A percentile compares a stretch with the other conserved stretches of the same genome.
Evolutionary conservation across 2,888 invertebrate genomes (phyloP).

Genomic region (Chrysodeixis includens): DNA sequence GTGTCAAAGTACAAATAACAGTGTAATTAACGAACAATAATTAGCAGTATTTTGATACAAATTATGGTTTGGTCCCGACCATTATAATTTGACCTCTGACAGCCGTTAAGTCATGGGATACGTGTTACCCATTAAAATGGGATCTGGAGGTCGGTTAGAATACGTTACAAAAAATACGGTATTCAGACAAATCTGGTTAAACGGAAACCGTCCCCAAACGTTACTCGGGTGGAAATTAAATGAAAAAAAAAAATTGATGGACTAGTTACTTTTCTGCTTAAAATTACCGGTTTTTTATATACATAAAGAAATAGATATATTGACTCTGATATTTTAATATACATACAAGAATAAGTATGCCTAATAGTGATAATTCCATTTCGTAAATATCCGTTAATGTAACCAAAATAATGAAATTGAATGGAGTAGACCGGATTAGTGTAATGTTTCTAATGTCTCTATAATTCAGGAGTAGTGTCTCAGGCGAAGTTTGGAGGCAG

Average conservation of each 20-base stretch:
- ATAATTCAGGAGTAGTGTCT: constrained; percentile 19
- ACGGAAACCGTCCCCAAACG: no score
- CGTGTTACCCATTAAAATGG: no score
- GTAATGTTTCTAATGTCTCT: constrained; percentile 15
- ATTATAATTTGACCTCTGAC: no score
- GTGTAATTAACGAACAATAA: not conserved
- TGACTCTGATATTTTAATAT: not conserved
- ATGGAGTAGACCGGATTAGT: constrained; percentile 17
- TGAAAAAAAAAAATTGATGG: no score
- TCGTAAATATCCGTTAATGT: not conserved
- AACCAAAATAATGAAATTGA: constrained; percentile 2
- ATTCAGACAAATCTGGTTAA: no score
- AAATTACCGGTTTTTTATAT: not conserved
- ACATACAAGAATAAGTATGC: not conserved
- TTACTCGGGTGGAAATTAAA: no score
- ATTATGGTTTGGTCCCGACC: no score
- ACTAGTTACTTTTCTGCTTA: not conserved
- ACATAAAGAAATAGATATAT: not conserved
- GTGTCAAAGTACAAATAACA: not conserved
- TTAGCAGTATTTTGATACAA: not conserved
- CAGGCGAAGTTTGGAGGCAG: constrained; percentile 12
- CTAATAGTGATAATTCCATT: not conserved
- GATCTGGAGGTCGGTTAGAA: no score
- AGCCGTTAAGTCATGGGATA: no score
- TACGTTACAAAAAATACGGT: no score